These are phyloP conservation scores for Toxonevra muliebris DNA, from an alignment of 2,888 invertebrate genomes.

Conservation along the genomic window DNA sequence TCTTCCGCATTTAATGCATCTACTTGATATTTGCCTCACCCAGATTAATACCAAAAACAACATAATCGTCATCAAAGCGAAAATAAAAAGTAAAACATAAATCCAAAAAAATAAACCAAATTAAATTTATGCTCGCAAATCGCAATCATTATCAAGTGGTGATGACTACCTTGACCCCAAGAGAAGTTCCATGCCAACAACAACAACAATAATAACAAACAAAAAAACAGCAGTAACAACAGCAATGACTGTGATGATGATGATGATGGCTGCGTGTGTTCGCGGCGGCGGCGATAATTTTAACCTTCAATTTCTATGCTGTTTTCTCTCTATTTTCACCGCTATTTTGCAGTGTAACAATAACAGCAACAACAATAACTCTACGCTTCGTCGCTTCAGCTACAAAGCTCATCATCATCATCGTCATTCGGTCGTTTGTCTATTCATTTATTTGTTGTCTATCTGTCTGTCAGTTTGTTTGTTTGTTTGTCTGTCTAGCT, in stretches of 20 bases:
- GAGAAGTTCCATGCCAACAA: slow-evolving; percentile 16
- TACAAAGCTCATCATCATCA: slow-evolving; percentile 40
- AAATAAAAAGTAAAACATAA: slow-evolving; percentile 25
- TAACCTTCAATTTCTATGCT: slow-evolving; percentile 25
- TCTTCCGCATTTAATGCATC: slow-evolving; percentile 3
- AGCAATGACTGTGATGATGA: slow-evolving; percentile 21
- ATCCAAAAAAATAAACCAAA: slow-evolving; percentile 1
- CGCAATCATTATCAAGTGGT: slow-evolving; percentile 27
- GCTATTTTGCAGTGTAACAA: slow-evolving; percentile 25
- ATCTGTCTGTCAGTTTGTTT: slow-evolving; percentile 38
- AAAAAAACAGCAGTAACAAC: slow-evolving; percentile 18
- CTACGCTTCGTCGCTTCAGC: slow-evolving; percentile 25
- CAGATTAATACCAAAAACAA: too few species aligned
- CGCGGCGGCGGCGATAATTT: neutral
- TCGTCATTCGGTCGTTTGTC: slow-evolving; percentile 30
- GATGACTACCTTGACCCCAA: slow-evolving; percentile 31
- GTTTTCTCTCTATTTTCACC: slow-evolving; percentile 12
- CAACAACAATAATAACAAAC: slow-evolving; percentile 12
- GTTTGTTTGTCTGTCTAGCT: neutral
- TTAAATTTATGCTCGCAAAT: slow-evolving; percentile 14
- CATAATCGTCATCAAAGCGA: slow-evolving; percentile 14
- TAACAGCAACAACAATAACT: slow-evolving; percentile 15
- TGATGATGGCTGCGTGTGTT: neutral
- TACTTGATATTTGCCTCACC: too few species aligned
- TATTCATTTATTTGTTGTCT: slow-evolving; percentile 11